These are phyloP conservation scores for Zelostemma sp. DNA, from an alignment of 1,140 invertebrate species.

Conservation along the genomic window DNA sequence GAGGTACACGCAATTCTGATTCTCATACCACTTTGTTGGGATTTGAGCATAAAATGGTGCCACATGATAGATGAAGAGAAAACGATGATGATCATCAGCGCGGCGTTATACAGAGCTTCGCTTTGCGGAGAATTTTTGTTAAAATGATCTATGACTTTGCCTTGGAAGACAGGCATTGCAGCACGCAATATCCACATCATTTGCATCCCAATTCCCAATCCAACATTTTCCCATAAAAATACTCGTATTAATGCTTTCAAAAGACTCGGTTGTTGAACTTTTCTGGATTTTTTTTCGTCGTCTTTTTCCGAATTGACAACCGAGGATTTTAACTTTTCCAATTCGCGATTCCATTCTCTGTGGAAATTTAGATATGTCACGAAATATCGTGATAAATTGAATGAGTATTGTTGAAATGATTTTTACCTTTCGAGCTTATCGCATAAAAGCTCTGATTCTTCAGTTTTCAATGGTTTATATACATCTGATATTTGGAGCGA, in stretches of 20 bases:
- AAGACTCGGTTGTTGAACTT: constrained; percentile 19
- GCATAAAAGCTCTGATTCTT: constrained; percentile 18
- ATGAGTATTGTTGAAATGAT: not conserved
- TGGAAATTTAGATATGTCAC: too few relatives aligned
- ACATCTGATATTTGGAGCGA: constrained; percentile 11
- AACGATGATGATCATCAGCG: too few relatives aligned
- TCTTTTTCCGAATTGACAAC: too few relatives aligned
- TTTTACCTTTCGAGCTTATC: constrained; percentile 38
- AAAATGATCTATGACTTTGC: constrained; percentile 24
- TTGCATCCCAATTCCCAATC: constrained; percentile 5
- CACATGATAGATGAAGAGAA: too few relatives aligned
- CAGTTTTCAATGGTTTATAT: not conserved
- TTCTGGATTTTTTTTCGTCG: constrained; percentile 11
- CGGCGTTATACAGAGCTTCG: too few relatives aligned
- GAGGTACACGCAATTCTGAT: constrained; percentile 73
- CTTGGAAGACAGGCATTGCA: constrained; percentile 24
- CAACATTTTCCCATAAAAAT: constrained; percentile 31
- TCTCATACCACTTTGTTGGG: constrained; percentile 73
- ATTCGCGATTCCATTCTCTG: constrained; percentile 36
- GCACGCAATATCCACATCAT: constrained; percentile 15
- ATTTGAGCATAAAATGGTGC: constrained; percentile 10
- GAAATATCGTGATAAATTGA: too few relatives aligned
- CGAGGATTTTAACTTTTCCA: constrained; percentile 15
- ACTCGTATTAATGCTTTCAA: constrained; percentile 19
- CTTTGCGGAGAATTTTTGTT: constrained; percentile 2